These are phyloP conservation scores for Rhamnusium bicolor DNA, from an alignment of 2,888 invertebrate genomes.

Conservation along the genomic window DNA sequence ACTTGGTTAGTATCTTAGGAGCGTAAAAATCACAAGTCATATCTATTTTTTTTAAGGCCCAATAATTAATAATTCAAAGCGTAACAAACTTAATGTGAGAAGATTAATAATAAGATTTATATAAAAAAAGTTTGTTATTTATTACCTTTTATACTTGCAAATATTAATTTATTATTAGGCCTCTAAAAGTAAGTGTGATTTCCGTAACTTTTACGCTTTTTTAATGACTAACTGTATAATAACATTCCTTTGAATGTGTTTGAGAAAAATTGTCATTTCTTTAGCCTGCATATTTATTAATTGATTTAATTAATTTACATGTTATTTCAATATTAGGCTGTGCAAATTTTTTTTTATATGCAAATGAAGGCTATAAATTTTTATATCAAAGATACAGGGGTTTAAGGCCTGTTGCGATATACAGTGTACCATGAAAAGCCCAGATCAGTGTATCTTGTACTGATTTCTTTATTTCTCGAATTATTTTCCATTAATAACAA, in stretches of 20 bases:
- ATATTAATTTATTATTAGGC: slow-evolving; percentile 53
- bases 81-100: slow-evolving; percentile 7
- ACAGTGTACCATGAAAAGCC: neutral
- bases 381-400: slow-evolving; percentile 13
- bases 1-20: neutral
- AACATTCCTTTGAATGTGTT: slow-evolving; percentile 51
- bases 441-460: neutral
- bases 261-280: slow-evolving; percentile 33
- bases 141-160: slow-evolving; percentile 56
- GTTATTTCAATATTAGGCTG: slow-evolving; percentile 54
- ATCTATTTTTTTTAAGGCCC: neutral
- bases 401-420: slow-evolving; percentile 8
- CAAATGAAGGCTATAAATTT: slow-evolving; percentile 51
- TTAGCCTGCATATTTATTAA: slow-evolving; percentile 46
- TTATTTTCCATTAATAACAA: neutral
- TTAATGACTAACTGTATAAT: slow-evolving; percentile 50
- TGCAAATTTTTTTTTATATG: slow-evolving; percentile 53
- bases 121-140: slow-evolving; percentile 50
- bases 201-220: slow-evolving; percentile 45
- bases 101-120: slow-evolving; percentile 9
- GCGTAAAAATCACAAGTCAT: slow-evolving; percentile 3
- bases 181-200: slow-evolving; percentile 44
- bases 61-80: neutral
- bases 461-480: neutral
- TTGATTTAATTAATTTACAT: slow-evolving; percentile 38